These are phyloP conservation scores for Dryobates pubescens DNA, from an alignment of 2,797 vertebrate genomes.

Conservation along the genomic window DNA sequence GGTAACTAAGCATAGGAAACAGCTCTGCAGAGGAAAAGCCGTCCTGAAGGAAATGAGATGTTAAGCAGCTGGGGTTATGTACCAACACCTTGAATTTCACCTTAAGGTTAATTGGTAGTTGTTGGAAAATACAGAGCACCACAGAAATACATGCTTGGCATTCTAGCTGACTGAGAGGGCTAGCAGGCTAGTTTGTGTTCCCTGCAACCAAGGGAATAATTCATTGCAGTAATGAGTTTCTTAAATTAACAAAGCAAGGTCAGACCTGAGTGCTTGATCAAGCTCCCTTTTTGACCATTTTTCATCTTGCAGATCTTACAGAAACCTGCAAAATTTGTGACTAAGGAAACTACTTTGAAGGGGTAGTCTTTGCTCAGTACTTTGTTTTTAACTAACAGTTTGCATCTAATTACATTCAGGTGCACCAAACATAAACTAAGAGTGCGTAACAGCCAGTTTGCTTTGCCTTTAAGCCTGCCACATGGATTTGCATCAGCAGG, in stretches of 20 bases:
- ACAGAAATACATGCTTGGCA: background rate
- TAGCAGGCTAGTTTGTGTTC: background rate
- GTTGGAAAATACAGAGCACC: background rate
- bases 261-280: background rate
- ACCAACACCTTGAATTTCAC: background rate
- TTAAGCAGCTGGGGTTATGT: background rate
- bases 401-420: constrained; percentile 2
- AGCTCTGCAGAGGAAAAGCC: background rate
- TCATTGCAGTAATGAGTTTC: background rate
- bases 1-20: background rate
- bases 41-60: background rate
- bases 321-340: background rate
- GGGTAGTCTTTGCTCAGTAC: background rate
- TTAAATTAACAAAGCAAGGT: background rate
- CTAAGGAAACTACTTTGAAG: background rate
- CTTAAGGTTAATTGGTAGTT: background rate
- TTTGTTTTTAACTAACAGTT: background rate
- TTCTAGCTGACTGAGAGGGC: background rate
- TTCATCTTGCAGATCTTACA: background rate
- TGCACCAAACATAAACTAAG: background rate
- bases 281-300: background rate
- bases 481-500: background rate
- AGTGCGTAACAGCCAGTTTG: background rate
- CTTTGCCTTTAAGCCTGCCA: background rate
- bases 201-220: background rate